These are phyloP conservation scores for Python bivittatus DNA, from an alignment of 2,113 vertebrate genomes.

Conservation along the genomic window DNA sequence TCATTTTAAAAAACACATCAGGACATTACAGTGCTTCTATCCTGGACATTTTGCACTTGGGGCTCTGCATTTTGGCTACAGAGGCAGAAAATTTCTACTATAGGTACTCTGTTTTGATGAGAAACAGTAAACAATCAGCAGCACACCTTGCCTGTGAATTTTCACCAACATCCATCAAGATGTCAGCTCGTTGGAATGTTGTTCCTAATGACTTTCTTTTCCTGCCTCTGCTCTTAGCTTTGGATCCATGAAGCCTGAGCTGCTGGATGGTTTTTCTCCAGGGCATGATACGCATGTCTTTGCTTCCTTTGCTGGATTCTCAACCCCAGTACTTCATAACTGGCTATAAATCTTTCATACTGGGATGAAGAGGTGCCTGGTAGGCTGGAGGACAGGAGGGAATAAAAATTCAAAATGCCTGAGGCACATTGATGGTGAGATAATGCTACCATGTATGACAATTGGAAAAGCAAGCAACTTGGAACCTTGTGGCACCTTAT, in stretches of 20 bases:
- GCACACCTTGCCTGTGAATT: neutral
- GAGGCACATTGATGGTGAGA: neutral
- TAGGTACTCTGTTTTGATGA: neutral
- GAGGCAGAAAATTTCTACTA: neutral
- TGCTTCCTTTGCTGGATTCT: neutral
- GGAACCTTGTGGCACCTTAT: neutral
- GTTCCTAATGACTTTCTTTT: conserved; percentile 24
- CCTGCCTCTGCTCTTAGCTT: conserved; percentile 28
- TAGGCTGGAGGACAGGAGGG: neutral
- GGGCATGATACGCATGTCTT: conserved; percentile 3
- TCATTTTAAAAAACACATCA: neutral
- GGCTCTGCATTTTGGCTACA: neutral
- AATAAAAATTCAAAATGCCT: neutral
- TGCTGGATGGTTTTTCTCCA: neutral
- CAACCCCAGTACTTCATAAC: neutral
- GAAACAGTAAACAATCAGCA: neutral
- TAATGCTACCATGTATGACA: neutral
- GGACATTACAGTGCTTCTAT: conserved; percentile 20
- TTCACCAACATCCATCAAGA: neutral
- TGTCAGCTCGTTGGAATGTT: neutral
- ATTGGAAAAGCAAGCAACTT: neutral
- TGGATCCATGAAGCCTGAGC: conserved; percentile 26
- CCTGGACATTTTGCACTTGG: neutral
- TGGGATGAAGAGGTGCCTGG: rapidly evolving
- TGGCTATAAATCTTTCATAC: neutral